These are phyloP conservation scores for Odontomyia ornata DNA, from an alignment of 2,888 invertebrate species.

Conservation along the genomic window DNA sequence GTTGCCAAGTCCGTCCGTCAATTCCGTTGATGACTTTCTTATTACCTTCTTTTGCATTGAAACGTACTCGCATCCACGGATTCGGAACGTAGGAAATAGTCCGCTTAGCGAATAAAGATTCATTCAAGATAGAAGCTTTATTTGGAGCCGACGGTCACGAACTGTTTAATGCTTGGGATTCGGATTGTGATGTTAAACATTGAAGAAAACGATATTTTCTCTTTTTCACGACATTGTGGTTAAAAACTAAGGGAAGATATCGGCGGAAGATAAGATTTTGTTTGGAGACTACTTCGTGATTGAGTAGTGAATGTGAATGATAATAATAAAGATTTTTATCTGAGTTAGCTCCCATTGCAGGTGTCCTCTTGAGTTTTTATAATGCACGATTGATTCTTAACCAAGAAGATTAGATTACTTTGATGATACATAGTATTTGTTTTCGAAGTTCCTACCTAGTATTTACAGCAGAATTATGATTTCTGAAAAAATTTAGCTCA, in stretches of 20 bases:
- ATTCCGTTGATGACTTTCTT: conserved; percentile 37
- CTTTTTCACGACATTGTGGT: conserved; percentile 2
- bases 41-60: conserved; percentile 32
- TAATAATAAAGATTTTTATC: conserved; percentile 18
- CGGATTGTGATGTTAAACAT: too few relatives aligned
- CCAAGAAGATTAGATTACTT: too few relatives aligned
- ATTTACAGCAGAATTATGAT: too few relatives aligned
- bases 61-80: not conserved
- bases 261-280: conserved; percentile 6
- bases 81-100: not conserved
- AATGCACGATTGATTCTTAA: too few relatives aligned
- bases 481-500: too few relatives aligned
- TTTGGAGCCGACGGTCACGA: conserved; percentile 39
- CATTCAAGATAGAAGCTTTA: conserved; percentile 15
- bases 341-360: conserved; percentile 19
- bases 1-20: conserved; percentile 18
- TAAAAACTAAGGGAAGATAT: conserved; percentile 15
- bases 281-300: conserved; percentile 17
- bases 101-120: conserved; percentile 8
- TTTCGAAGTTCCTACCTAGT: too few relatives aligned
- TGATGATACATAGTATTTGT: too few relatives aligned
- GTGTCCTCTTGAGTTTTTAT: too few relatives aligned
- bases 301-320: conserved; percentile 27
- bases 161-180: conserved; percentile 4
- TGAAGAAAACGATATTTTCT: conserved; percentile 21